Evolutionary conservation across 2,888 invertebrate species (phyloP).

Genomic region (Hofmannophila pseudospretella): DNA sequence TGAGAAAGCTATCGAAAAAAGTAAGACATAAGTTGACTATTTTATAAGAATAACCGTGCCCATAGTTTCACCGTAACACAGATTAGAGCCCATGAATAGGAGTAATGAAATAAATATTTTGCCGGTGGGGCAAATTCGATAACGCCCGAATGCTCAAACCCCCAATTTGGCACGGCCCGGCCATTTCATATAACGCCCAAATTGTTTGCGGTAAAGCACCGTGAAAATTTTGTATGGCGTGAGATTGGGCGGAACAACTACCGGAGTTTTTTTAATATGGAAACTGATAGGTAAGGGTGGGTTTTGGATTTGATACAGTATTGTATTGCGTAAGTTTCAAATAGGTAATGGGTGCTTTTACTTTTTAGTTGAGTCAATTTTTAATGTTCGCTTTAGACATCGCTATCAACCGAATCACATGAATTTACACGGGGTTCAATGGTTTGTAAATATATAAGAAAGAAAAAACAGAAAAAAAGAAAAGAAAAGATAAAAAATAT

Average conservation of each 20-base stretch:
- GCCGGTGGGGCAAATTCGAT: conserved; percentile 70
- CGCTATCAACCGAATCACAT: too few species aligned
- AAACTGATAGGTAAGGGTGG: conserved; percentile 1
- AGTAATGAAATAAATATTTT: conserved; percentile 78
- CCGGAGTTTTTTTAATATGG: conserved; percentile 35
- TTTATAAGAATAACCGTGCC: too few species aligned
- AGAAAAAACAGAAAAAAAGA: too few species aligned
- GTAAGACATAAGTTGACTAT: too few species aligned
- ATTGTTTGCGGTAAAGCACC: conserved; percentile 64
- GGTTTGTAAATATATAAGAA: too few species aligned
- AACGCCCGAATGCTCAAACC: conserved; percentile 64
- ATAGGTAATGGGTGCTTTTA: too few species aligned
- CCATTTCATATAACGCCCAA: conserved; percentile 61
- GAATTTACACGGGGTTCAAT: too few species aligned
- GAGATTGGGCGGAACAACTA: conserved; percentile 64
- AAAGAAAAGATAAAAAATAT: too few species aligned
- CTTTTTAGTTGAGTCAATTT: too few species aligned
- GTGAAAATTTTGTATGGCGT: conserved; percentile 44
- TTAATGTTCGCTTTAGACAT: too few species aligned
- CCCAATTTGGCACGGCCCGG: conserved; percentile 56
- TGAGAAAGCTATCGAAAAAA: too few species aligned
- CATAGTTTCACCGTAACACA: conserved; percentile 44
- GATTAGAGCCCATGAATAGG: conserved; percentile 74
- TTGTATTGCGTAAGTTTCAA: background rate
- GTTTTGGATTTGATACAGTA: conserved; percentile 2